Evolutionary conservation across 2,113 vertebrate species (phyloP).

Genomic region (Etheostoma cragini): DNA sequence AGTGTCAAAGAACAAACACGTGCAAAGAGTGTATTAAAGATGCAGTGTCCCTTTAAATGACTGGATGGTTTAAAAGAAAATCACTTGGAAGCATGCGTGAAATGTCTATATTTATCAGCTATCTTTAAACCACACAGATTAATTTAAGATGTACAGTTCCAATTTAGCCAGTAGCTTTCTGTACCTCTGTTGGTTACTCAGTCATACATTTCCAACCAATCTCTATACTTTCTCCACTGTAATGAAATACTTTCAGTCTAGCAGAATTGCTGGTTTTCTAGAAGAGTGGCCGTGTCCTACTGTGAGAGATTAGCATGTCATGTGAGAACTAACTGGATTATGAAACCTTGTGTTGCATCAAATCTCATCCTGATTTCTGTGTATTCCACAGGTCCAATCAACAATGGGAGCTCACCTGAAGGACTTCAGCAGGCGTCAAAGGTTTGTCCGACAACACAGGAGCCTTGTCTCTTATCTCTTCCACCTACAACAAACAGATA

Average conservation of each 20-base stretch:
- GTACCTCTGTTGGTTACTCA: no score
- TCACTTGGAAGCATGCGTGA: background rate
- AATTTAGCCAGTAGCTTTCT: background rate
- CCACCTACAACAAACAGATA: conserved; percentile 53
- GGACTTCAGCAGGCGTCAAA: conserved; percentile 77
- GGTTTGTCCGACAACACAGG: conserved; percentile 72
- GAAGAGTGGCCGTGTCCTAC: background rate
- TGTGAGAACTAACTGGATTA: conserved; percentile 54
- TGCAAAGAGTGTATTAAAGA: background rate
- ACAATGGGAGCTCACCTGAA: conserved; percentile 68
- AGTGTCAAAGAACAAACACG: background rate
- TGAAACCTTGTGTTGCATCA: background rate
- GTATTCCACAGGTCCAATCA: background rate
- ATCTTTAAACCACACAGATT: conserved; percentile 48
- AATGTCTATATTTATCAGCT: conserved; percentile 28
- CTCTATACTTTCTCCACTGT: background rate
- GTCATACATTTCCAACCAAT: background rate
- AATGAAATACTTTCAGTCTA: background rate
- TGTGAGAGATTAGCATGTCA: conserved; percentile 43
- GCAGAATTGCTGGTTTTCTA: background rate
- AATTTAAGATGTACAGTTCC: background rate
- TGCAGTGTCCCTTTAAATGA: conserved; percentile 1
- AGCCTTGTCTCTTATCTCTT: conserved; percentile 76
- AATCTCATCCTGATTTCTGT: conserved; percentile 30
- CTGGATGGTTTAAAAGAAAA: background rate